Evolutionary conservation across 2,113 vertebrate species (phyloP).

Genomic region (Scatophagus argus): DNA sequence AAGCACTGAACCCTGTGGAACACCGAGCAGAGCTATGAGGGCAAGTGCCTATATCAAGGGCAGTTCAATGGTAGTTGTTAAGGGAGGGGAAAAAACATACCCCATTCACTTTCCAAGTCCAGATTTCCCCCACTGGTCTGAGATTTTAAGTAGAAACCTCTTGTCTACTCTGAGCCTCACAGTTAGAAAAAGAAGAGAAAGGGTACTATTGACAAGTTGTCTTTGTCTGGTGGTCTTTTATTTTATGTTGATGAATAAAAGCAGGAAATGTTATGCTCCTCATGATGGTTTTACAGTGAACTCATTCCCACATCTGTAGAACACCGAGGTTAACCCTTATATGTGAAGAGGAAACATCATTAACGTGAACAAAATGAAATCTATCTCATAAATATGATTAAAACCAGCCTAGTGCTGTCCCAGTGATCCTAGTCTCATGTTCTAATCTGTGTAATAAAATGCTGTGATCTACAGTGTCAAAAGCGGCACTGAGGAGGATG

Average conservation of each 20-base stretch:
- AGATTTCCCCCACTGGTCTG: slow-evolving; percentile 25
- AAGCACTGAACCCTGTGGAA: no score
- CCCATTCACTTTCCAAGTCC: slow-evolving; percentile 16
- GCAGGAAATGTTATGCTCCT: neutral
- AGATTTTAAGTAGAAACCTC: slow-evolving; percentile 29
- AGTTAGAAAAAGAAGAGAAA: neutral
- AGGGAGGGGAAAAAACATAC: slow-evolving; percentile 26
- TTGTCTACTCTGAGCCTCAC: neutral
- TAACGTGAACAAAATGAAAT: no score
- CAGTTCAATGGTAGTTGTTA: slow-evolving; percentile 23
- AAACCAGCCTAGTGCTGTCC: no score
- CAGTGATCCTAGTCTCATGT: no score
- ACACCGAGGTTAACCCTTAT: no score
- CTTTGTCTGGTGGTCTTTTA: neutral
- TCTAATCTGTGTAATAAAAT: no score
- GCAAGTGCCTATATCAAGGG: slow-evolving; percentile 55
- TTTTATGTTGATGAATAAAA: neutral
- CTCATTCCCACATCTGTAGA: neutral
- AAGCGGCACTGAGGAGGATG: no score
- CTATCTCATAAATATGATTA: no score
- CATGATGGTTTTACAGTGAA: neutral
- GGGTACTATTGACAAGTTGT: neutral
- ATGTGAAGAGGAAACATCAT: no score
- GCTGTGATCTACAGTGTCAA: no score
- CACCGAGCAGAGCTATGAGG: slow-evolving; percentile 37